Base-by-base conservation (phyloP, 2,888 invertebrate genomes). In the Drosophila conformis region DNA sequence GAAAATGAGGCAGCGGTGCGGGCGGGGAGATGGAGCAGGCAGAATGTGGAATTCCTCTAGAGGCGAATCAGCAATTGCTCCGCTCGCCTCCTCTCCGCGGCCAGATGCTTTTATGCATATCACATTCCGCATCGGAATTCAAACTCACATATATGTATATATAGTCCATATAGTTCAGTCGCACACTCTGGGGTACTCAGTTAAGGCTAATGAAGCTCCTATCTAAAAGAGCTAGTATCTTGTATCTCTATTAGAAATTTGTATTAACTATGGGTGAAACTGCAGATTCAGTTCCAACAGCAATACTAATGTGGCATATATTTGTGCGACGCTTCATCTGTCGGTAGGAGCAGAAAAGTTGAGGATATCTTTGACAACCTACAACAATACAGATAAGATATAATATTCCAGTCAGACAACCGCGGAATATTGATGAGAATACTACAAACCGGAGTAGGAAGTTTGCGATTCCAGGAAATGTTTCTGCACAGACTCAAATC, bases 41-140 rank as follows among this genome's bases (percentile, higher is more conserved):
- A n/a, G 27, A 3, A 13, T 58, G 18, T 62, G 73, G 52, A 62
- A 73, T 76, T 73, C 78, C 66, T 72, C 65, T 52, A 51, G 62
- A 52, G 66, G 62, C 78, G 54, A 56, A 64, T 64, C 63, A 63
- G 42, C 60, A 61, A 52, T 71, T 71, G 72, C 25, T 36, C 21
- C 46, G 27, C 60, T 53, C 15, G 38, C 4, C 64, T 67, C 15
- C 67, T 21, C 66, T 2, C 21, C 54, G 46, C 1, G 67, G 48
- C 67, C 31, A 53, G 25, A 38, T 54, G 53, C 67, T 54, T 48
- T 54, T 31, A 53, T 27, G 38, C 46, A 63, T 21, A 62, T 66
- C 25, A 25, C n/a, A 29, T 35, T 35, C 51, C 18, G 40, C 15
- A 36, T 36, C 25, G 21, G 33, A 7, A 31, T 33, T 33, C 49